Percentiles rank a stretch among this genome's conserved stretches.
Evolutionary conservation across 2,888 invertebrate genomes (phyloP).

Genomic region (Gerosis bhagava): DNA sequence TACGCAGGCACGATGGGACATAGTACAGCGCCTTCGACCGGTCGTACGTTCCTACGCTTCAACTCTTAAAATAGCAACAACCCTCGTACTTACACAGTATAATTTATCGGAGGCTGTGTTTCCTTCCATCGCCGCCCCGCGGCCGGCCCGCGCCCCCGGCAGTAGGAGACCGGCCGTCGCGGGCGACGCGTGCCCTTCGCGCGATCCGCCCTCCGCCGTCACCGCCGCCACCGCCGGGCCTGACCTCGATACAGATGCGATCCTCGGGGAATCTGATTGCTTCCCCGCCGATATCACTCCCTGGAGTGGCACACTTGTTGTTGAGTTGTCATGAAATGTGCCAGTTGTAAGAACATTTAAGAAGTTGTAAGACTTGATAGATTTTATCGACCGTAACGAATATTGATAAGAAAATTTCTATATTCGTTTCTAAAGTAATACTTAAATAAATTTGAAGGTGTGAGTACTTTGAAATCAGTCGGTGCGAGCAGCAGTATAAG

Average conservation of each 20-base stretch:
- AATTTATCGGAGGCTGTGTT: conserved; percentile 72
- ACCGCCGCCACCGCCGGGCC: background rate
- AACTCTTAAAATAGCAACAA: conserved; percentile 70
- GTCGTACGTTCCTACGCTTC: conserved; percentile 56
- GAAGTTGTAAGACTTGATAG: too few species aligned
- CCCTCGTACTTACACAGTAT: conserved; percentile 71
- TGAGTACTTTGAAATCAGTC: conserved; percentile 31
- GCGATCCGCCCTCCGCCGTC: background rate
- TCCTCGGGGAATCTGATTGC: too few species aligned
- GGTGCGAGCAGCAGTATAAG: conserved; percentile 28
- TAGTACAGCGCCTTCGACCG: conserved; percentile 47
- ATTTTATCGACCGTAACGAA: too few species aligned
- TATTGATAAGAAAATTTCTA: too few species aligned
- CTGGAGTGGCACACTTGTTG: too few species aligned
- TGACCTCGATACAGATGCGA: too few species aligned
- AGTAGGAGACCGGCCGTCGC: conserved; percentile 53
- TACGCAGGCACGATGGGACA: conserved; percentile 46
- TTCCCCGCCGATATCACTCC: too few species aligned
- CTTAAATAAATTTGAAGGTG: too few species aligned
- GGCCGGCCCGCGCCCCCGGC: conserved; percentile 34
- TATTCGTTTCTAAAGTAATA: too few species aligned
- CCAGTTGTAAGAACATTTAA: too few species aligned
- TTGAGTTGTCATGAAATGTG: too few species aligned
- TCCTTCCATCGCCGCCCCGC: conserved; percentile 48
- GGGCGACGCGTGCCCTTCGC: conserved; percentile 30